Evolutionary conservation across 1,140 invertebrate genomes (phyloP), one percentile per base, ranked within the genome.

Genomic region (Akabosia matsudoensis): DNA sequence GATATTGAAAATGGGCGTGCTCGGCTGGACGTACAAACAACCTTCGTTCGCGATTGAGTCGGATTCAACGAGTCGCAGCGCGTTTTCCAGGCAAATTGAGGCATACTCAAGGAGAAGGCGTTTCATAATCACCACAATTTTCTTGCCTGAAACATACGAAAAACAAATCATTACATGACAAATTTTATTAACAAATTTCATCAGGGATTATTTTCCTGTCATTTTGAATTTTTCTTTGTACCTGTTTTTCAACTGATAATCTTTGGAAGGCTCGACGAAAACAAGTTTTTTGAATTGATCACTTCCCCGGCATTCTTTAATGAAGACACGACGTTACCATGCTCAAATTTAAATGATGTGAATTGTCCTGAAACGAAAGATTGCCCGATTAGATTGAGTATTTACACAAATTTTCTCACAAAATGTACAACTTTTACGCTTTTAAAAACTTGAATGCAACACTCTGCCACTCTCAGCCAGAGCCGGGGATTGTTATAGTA

Each of bases 41-140:
- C 70, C 70, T 37, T 72, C 70, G 14, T 72, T 45, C 30, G 16
- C 71, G 22, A 70, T 74, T 67, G 30, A 31, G 18, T 74, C 78
- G 45, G 51, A 26, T 33, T 78, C 86, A 64, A 90, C 80, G 67
- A 94, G 83, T 64, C 88, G 87, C 16, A 93, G 84, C 18, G 95
- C 93, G 87, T 97, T 97, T 79, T 91, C 90, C 56, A 97, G 83
- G 85, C 95, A 97, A 4, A 97, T 83, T 14, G 90, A 90, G 14
- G 92, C 94, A 88, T 97, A 97, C 85, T 96, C 93, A 64, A 97
- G 84, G n/a, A n/a, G n/a, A n/a, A n/a, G n/a, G n/a, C n/a, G n/a
- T n/a, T n/a, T n/a, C n/a, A n/a, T n/a, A n/a, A n/a, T n/a, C n/a
- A n/a, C n/a, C 64, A 61, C 54, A 61, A 4, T 22, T 13, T 61